A percentile compares a stretch with the other conserved stretches of the same genome.
Evolutionary conservation across 1,140 invertebrate genomes (phyloP).

Genomic region (Goniozus legneri): DNA sequence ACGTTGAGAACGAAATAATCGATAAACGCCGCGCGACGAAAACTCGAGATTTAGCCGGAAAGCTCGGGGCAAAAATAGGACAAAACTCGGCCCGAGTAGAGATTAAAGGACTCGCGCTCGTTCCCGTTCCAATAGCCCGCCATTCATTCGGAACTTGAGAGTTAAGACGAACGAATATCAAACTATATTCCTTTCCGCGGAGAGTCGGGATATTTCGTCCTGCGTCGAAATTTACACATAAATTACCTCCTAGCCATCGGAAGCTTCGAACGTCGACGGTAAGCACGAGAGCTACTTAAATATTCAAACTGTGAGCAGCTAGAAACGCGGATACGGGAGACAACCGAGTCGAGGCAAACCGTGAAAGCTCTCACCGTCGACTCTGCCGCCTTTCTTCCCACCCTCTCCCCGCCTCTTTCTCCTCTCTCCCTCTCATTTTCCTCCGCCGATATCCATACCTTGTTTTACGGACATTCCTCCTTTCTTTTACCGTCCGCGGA

Average conservation of each 20-base stretch:
- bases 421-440: background rate
- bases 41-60: no score
- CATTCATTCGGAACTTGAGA: no score
- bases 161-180: background rate
- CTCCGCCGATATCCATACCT: background rate
- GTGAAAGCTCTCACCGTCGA: constrained; percentile 8
- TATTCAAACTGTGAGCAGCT: constrained; percentile 17
- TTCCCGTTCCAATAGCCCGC: no score
- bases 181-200: background rate
- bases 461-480: constrained; percentile 4
- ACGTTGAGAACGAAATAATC: no score
- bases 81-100: constrained; percentile 10
- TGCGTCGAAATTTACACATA: constrained; percentile 3
- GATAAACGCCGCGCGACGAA: no score
- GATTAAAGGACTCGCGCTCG: no score
- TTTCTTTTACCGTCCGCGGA: no score
- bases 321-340: constrained; percentile 14
- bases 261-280: constrained; percentile 6
- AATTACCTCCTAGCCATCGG: constrained; percentile 5
- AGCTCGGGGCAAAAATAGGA: no score
- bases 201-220: background rate
- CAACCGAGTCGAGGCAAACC: constrained; percentile 13
- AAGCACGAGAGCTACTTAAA: constrained; percentile 1
- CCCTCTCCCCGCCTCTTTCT: background rate
- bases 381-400: background rate